Evolutionary conservation across 2,888 invertebrate species (phyloP).

Genomic region (Cryptocephalus moraei): DNA sequence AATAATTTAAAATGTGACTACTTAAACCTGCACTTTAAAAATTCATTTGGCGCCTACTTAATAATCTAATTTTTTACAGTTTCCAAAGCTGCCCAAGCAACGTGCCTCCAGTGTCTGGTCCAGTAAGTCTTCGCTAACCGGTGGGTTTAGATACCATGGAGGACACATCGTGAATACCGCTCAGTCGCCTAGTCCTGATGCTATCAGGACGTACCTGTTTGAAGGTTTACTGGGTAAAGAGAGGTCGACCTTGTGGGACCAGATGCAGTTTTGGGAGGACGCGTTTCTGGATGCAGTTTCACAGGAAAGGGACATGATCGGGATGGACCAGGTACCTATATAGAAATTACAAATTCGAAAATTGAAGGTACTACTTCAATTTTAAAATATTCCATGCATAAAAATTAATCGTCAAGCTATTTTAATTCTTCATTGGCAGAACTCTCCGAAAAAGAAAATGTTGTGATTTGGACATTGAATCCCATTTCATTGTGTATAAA

Average conservation of each 20-base stretch:
- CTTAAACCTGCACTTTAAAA: not conserved
- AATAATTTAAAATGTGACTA: not conserved
- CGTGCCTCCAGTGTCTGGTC: constrained; percentile 87
- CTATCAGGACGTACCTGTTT: constrained; percentile 81
- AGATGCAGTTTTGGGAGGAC: constrained; percentile 99
- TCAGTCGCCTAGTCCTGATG: constrained; percentile 82
- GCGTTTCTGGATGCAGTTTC: constrained; percentile 95
- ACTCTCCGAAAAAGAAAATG: no score
- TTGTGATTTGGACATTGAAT: no score
- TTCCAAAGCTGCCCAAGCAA: constrained; percentile 62
- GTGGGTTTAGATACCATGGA: constrained; percentile 78
- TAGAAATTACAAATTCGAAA: not conserved
- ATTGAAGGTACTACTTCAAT: not conserved
- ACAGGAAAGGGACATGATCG: constrained; percentile 97
- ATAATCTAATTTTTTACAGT: constrained; percentile 37
- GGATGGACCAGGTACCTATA: constrained; percentile 81
- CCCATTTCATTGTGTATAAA: no score
- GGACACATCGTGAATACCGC: constrained; percentile 77
- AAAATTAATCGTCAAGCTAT: no score
- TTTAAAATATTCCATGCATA: not conserved
- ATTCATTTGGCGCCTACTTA: not conserved
- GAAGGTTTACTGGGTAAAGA: constrained; percentile 80
- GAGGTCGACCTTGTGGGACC: constrained; percentile 87
- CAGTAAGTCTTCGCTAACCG: constrained; percentile 79
- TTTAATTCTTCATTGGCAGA: no score